Evolutionary conservation across 1,140 invertebrate species (phyloP), one percentile per base, ranked within the genome.

Genomic region (Drosophila cardini): DNA sequence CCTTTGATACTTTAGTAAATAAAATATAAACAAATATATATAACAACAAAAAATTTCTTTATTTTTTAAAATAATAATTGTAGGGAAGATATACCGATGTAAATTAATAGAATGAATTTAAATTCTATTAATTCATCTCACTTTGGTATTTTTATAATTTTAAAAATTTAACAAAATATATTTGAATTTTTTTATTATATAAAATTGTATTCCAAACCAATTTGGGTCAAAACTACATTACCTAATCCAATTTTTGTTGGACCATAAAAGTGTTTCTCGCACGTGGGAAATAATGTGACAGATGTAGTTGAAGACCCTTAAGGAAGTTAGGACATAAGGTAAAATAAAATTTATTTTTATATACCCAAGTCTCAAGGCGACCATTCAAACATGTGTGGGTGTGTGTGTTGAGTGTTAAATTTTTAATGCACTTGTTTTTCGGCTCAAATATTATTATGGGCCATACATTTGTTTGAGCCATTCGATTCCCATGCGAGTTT

Each of bases 401-500:
- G 11, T 6, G 13, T 32, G 8, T 34, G 32, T 1, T 56, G 36
- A 56, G 58, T 53, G 16, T 71, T 70, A 34, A 40, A 40, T 70
- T 57, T 70, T 74, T 69, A 40, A 69, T 74, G 32, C 43, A 53
- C 21, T 26, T 26, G 21, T 57, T 63, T 74, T 69, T 70, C 26
- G 40, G 36, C 43, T 62, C 43, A 70, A 70, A 74, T 74, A 70
- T 75, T 75, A 63, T 74, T 63, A 40, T 63, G 58, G 26, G 36
- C 3, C 16, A 45, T 32, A 73, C 40, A 64, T 38, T 57, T 50
- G 16, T 71, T 64, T 80, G 21, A 26, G 21, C 18, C 63, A 70
- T 76, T 45, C 32, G 57, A 58, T 64, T 76, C 69, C 79, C 83
- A 62, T 48, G 72, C 45, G 76, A 65, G 65, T 36, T 60, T 26